Conservation (phyloP, 1,140 invertebrate genomes). For the Meloidogyne floridensis region DNA sequence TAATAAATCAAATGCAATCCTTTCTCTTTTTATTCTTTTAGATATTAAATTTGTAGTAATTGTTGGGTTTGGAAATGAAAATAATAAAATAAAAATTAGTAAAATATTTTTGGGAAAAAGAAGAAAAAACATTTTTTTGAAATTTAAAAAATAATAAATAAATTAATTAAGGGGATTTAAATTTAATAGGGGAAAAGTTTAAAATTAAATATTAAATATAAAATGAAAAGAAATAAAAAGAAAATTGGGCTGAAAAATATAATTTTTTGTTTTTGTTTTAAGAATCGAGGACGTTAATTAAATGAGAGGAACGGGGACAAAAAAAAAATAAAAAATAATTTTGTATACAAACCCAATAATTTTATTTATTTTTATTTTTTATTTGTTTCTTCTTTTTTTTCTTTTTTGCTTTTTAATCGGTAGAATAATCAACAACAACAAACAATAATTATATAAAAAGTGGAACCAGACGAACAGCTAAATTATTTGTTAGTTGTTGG, state of each 20-base stretch:
- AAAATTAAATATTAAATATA: background rate
- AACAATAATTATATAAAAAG: background rate
- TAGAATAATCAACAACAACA: background rate
- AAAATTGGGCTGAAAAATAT: too few species aligned
- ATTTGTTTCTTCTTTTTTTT: background rate
- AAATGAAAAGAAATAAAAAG: too few species aligned
- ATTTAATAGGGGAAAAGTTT: background rate
- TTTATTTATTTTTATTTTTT: background rate
- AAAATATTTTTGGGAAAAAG: background rate
- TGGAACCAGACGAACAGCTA: background rate
- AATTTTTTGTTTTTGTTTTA: too few species aligned
- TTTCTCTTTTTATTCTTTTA: slow-evolving; percentile 7
- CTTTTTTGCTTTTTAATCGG: background rate
- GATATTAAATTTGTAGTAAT: background rate
- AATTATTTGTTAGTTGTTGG: background rate
- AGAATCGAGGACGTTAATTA: too few species aligned
- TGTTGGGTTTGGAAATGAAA: background rate
- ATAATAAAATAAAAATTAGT: background rate
- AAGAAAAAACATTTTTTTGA: background rate
- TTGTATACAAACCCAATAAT: background rate
- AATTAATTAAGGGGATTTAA: background rate
- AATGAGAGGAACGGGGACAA: too few species aligned
- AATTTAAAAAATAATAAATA: background rate
- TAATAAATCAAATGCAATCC: slow-evolving; percentile 52
- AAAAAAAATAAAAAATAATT: too few species aligned